phyloP scores from a whole-genome alignment of 2,888 invertebrate genomes.

The Synergus japonicus region DNA sequence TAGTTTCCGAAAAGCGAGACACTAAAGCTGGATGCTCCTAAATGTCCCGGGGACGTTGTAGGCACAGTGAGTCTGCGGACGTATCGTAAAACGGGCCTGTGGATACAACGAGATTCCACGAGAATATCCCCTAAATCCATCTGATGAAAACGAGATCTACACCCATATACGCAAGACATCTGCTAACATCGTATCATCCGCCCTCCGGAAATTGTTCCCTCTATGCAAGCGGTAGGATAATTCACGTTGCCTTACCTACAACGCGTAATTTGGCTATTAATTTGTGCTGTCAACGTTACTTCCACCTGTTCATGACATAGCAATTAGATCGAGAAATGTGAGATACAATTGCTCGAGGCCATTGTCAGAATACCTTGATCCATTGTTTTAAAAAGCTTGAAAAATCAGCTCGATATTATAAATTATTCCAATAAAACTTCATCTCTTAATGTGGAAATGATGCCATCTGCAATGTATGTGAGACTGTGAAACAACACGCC shows the following conservation, averaged over 20 bases:
- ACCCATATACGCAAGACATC: not conserved
- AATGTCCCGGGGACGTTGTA: constrained; percentile 11
- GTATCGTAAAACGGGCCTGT: constrained; percentile 52
- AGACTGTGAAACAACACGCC: too few species aligned
- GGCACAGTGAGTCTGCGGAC: not conserved
- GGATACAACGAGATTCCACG: constrained; percentile 52
- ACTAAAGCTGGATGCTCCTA: constrained; percentile 10
- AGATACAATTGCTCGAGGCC: not conserved
- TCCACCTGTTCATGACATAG: not conserved
- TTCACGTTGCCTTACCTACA: not conserved
- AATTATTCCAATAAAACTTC: too few species aligned
- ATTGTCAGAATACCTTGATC: not conserved
- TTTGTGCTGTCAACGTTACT: not conserved
- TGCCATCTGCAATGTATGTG: too few species aligned
- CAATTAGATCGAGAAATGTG: not conserved
- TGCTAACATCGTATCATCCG: not conserved
- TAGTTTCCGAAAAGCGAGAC: constrained; percentile 16
- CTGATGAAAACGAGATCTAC: constrained; percentile 54
- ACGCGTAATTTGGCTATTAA: constrained; percentile 10
- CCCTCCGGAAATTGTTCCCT: not conserved
- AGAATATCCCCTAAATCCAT: constrained; percentile 55
- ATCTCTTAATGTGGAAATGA: too few species aligned
- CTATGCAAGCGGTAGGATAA: not conserved
- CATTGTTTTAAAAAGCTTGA: too few species aligned
- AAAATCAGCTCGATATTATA: too few species aligned